Evolutionary conservation across 2,888 invertebrate species (phyloP), one percentile per base, ranked within the genome.

Genomic region (Melanostoma mellinum): DNA sequence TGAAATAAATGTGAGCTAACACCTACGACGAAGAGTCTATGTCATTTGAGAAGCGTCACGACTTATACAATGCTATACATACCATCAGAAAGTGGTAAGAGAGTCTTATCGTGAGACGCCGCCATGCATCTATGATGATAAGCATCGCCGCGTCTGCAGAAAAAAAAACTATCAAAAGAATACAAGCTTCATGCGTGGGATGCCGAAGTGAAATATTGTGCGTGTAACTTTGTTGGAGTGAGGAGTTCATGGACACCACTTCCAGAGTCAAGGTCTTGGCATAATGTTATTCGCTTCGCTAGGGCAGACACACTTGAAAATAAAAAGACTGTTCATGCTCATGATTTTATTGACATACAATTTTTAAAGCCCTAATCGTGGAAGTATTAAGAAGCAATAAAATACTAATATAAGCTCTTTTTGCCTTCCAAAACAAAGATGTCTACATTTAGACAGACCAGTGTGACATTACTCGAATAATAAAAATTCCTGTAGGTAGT

Each of bases 101-200:
- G 8, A 36, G 35, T 20, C 10, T 46, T 46, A 46, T 46, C 46
- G 35, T 4, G 0, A 35, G 61, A 46, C 46, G 40, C 9, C 32
- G 30, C 5, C 10, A 36, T 61, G 46, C 61, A 46, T 61, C 61
- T 61, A 20, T 35, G 46, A 36, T 35, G 61, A 61, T 61, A 61
- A 61, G 46, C 32, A 61, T 61, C 61, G 44, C 61, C 46, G 44
- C 33, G 35, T 46, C 10, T 61, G 61, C 5, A 9, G 50, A 50
- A 36, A 36, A 20, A 20, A 61, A 46, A 35, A 61, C 44, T 36
- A 61, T 46, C 36, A 61, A 46, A 6, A 46, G 46, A 20, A 20
- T 46, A 35, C 46, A 61, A 61, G 2, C 2, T 30, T 38, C 50
- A 38, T 63, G 63, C 50, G 63, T 63, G 48, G 48, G 63, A 63